These are phyloP conservation scores for Hydrolagus affinis DNA, from an alignment of 2,113 vertebrate species.

Conservation along the genomic window DNA sequence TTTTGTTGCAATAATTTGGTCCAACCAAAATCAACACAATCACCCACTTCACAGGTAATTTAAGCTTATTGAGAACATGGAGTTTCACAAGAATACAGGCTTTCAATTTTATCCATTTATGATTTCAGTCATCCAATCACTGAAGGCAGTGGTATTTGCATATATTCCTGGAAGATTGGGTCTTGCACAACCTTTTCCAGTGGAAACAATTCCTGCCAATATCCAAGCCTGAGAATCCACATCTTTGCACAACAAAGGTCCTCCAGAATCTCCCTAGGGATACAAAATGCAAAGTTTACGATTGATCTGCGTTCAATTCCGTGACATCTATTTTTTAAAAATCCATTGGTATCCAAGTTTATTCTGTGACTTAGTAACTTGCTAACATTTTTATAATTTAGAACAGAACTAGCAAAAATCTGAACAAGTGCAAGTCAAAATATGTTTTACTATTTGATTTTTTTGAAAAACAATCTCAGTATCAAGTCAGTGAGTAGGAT, in stretches of 20 bases:
- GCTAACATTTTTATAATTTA: no score
- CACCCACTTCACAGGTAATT: no score
- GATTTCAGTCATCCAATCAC: not conserved
- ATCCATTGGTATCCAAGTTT: not conserved
- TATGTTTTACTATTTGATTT: no score
- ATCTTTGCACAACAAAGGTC: conserved; percentile 24
- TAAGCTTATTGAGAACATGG: not conserved
- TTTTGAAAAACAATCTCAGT: no score
- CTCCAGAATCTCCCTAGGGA: conserved; percentile 31
- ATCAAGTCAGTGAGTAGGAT: no score
- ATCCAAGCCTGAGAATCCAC: not conserved
- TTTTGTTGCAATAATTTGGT: conserved; percentile 45
- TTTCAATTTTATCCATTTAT: not conserved
- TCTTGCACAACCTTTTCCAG: conserved; percentile 21
- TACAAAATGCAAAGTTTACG: not conserved
- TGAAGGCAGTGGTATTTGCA: not conserved
- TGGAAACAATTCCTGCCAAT: conserved; percentile 3
- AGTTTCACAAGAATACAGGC: not conserved
- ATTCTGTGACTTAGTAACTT: not conserved
- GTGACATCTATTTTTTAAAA: not conserved
- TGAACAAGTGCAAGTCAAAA: no score
- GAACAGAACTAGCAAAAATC: no score
- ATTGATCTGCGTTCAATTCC: not conserved
- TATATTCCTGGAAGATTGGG: conserved; percentile 4
- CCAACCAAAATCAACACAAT: conserved; percentile 50